These are phyloP conservation scores for Salminus brasiliensis DNA, from an alignment of 2,113 vertebrate genomes.

Conservation along the genomic window DNA sequence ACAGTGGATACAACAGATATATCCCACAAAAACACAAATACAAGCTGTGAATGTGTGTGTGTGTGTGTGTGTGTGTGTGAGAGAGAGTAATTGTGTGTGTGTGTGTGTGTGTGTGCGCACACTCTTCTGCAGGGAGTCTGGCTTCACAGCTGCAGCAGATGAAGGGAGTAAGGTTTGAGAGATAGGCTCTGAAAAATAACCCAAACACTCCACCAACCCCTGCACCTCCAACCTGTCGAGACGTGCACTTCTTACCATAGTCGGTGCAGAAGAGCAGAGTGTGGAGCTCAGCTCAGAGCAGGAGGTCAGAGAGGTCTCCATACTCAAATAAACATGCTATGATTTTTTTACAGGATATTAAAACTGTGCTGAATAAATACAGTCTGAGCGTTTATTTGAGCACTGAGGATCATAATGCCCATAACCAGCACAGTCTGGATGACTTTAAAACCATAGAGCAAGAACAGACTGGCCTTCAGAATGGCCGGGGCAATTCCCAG, in stretches of 20 bases:
- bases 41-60: conserved; percentile 19
- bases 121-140: conserved; percentile 2
- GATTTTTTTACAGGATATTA: not conserved
- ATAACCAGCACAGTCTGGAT: too few relatives aligned
- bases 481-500: too few relatives aligned
- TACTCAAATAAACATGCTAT: conserved; percentile 20
- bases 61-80: conserved; percentile 29
- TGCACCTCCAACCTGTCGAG: conserved; percentile 45
- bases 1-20: too few relatives aligned
- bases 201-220: conserved; percentile 51
- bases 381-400: not conserved
- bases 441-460: too few relatives aligned
- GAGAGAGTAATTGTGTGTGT: conserved; percentile 2
- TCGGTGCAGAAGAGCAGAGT: not conserved
- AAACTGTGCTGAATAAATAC: conserved; percentile 5
- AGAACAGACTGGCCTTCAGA: too few relatives aligned
- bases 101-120: conserved; percentile 27
- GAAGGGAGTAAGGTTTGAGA: conserved; percentile 31
- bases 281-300: not conserved
- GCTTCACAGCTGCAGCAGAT: conserved; percentile 46
- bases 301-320: not conserved
- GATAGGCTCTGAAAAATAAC: conserved; percentile 52
- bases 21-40: too few relatives aligned
- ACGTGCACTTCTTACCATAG: conserved; percentile 41
- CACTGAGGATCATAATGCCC: not conserved